phyloP scores from a whole-genome alignment of 2,888 invertebrate genomes.

The Dynastes maya region DNA sequence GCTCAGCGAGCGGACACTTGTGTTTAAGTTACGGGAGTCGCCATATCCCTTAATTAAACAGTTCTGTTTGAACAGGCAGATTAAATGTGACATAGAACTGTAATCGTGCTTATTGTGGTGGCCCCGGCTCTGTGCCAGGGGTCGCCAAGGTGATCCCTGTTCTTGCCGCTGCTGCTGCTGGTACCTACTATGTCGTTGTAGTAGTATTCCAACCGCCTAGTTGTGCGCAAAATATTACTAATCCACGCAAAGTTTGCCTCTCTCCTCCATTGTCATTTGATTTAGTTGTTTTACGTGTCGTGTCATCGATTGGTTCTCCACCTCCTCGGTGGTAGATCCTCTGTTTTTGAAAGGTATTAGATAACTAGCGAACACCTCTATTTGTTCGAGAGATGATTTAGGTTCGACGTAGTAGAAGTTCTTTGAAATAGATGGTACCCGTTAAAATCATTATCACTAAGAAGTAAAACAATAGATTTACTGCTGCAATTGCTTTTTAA shows the following conservation, averaged over 20 bases:
- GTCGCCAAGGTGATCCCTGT: conserved; percentile 49
- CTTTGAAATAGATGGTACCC: not conserved
- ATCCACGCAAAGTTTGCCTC: conserved; percentile 47
- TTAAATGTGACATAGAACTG: conserved; percentile 72
- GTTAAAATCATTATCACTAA: too few species aligned
- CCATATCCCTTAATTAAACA: conserved; percentile 72
- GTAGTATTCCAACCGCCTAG: not conserved
- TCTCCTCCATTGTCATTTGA: conserved; percentile 47
- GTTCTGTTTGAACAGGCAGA: conserved; percentile 72
- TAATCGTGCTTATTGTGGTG: conserved; percentile 72
- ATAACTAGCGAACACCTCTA: not conserved
- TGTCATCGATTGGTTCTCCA: conserved; percentile 45
- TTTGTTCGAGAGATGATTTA: conserved; percentile 28
- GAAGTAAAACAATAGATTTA: not conserved
- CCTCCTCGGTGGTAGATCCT: not conserved
- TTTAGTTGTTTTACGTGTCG: conserved; percentile 49
- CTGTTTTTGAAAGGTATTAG: conserved; percentile 41
- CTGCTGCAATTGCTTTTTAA: not conserved
- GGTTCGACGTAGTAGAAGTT: conserved; percentile 18
- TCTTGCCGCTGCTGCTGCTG: conserved; percentile 30
- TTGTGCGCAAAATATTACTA: conserved; percentile 49
- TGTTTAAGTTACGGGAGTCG: conserved; percentile 71
- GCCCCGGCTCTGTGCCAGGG: conserved; percentile 53
- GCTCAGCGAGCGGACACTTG: conserved; percentile 69
- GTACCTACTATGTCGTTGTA: not conserved